These are phyloP conservation scores for Crambe crambe DNA, from an alignment of 37 sponge, comb jelly and placozoan species.

Conservation along the genomic window DNA sequence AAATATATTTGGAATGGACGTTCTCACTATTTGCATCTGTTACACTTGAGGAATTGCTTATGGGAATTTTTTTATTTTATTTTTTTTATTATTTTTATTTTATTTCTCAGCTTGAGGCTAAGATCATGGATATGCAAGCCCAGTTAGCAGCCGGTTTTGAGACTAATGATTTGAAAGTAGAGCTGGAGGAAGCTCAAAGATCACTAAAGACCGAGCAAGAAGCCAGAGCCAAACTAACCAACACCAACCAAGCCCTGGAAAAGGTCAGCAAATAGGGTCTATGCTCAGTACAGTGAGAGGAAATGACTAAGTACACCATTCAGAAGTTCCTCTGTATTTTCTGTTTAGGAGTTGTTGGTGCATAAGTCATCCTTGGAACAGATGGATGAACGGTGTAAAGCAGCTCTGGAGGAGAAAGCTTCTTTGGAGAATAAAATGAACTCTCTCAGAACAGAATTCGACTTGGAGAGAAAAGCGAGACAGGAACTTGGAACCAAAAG, in stretches of 20 bases:
- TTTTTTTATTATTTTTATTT: too few species aligned
- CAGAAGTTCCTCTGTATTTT: too few species aligned
- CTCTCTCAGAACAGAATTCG: slow-evolving; percentile 5
- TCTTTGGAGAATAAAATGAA: slow-evolving; percentile 27
- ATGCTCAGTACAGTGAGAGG: background rate
- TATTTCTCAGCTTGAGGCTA: slow-evolving; percentile 6
- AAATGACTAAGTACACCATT: too few species aligned
- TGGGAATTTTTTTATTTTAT: too few species aligned
- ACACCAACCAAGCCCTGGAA: slow-evolving; percentile 34
- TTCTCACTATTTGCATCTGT: too few species aligned
- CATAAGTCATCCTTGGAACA: background rate
- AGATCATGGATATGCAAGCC: background rate
- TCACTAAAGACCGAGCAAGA: slow-evolving; percentile 17
- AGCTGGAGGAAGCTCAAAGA: slow-evolving; percentile 9
- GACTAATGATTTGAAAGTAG: slow-evolving; percentile 4
- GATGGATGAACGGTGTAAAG: slow-evolving; percentile 17
- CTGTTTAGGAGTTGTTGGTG: slow-evolving; percentile 40
- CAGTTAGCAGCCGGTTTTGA: background rate
- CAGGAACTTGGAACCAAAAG: slow-evolving; percentile 30
- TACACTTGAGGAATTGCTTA: too few species aligned
- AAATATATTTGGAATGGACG: too few species aligned
- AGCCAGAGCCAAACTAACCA: background rate
- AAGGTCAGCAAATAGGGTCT: slow-evolving; percentile 36
- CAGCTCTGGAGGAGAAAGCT: slow-evolving; percentile 2
- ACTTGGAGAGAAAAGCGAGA: slow-evolving; percentile 16